Base-by-base conservation (phyloP, 2,797 vertebrate genomes). In the Acanthopagrus latus region DNA sequence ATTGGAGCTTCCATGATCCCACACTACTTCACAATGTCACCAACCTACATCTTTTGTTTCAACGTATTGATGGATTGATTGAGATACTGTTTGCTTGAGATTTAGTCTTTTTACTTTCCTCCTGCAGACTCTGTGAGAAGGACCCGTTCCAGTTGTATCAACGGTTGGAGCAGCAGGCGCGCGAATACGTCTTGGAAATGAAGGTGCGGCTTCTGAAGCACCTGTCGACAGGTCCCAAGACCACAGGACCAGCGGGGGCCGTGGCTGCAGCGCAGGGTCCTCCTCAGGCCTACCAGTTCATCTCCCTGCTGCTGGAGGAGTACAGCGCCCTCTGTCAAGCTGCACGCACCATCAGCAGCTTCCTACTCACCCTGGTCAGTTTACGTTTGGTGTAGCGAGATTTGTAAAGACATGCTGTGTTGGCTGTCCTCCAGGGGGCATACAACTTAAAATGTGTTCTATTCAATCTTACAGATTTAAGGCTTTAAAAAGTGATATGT, bases 121-220 rank as follows among this genome's bases (percentile, higher is more conserved):
- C 64, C 52, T 52, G 1, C 84, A 99, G 98, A 92, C 96, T 99
- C 62, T 99, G 98, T 85, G 97, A 99, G 89, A 97, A 97, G 93
- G 98, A 99, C 90, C 98, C 98, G 0, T 99, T 98, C 92, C 98
- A 99, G 93, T 94, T 99, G n/a, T 99, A 99, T 87, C 98, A 99
- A 74, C 95, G 98, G n/a, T 76, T 99, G 89, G 98, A 99, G 72
- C 97, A 99, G 88, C 98, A 99, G 86, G 98, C 98, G 10, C 93
- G 97, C 16, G 98, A 99, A 76, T 98, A 99, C 0, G 98, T 99
- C 74, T 95, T 99, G 65, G 98, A 99, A 90, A 97, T 98, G 97
- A 99, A 99, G 91, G 97, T 97, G 76, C 97, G 98, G 29, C 95
- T 99, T 51, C 94, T 99, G 76, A 97, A 97, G 86, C 97, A 99